Percentiles rank a stretch among this genome's conserved stretches.
Conservation (phyloP, 2,888 invertebrate genomes). For the Prenolepis imparis region DNA sequence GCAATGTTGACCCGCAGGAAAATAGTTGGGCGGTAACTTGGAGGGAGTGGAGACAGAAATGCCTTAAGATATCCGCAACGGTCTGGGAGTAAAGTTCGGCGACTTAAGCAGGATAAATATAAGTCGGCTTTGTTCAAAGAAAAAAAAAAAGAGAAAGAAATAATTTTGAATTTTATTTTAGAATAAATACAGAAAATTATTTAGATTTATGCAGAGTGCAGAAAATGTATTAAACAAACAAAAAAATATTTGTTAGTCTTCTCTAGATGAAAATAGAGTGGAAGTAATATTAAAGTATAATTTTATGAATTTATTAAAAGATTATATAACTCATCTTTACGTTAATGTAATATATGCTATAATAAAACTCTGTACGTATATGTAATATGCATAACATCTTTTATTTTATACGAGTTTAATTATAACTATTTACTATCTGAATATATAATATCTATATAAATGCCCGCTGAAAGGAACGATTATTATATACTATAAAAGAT, state of each 20-base stretch:
- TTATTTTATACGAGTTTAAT: not conserved
- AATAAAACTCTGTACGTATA: not conserved
- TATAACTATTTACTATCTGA: not conserved
- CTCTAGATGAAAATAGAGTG: not conserved
- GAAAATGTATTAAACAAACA: not conserved
- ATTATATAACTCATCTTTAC: not conserved
- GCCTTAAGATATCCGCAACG: not conserved
- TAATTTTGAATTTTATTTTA: not conserved
- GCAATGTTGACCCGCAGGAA: slow-evolving; percentile 28
- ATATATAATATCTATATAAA: not conserved
- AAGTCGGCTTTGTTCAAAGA: not conserved
- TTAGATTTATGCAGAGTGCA: not conserved
- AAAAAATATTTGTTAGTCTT: not conserved
- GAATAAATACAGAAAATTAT: not conserved
- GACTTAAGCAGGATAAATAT: not conserved
- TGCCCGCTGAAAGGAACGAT: not conserved
- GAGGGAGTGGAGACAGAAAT: not conserved
- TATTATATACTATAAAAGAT: not conserved
- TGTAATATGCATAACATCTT: not conserved
- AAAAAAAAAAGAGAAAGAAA: not conserved
- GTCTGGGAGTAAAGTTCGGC: not conserved
- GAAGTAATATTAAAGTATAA: not conserved
- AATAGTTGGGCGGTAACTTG: slow-evolving; percentile 12
- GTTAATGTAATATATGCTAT: not conserved
- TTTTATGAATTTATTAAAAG: not conserved